Base-by-base conservation (phyloP, 2,113 vertebrate genomes). In the Apus apus region DNA sequence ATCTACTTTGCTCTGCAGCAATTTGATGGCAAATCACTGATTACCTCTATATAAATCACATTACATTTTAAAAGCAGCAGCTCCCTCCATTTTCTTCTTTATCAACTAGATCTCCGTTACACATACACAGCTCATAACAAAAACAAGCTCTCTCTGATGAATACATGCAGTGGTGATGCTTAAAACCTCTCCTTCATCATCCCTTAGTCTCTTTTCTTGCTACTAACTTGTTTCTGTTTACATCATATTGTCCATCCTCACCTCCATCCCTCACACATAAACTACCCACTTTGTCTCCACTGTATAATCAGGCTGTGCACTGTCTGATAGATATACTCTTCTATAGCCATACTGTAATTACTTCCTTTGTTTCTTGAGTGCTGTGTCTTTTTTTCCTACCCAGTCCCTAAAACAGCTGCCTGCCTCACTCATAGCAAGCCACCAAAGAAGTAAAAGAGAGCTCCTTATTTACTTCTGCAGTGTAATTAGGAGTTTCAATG, bases 291-390 rank as follows among this genome's bases (percentile, higher is more conserved):
- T 75, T 75, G 67, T 91, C 72, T 74, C 72, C 46, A 36, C 7
- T 6, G 22, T 82, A 32, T 30, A 85, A 90, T 57, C 60, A 78
- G 8, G 15, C 16, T n/a, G 51, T 70, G 81, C 77, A 62, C 89
- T 30, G 3, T 40, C 17, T 85, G 82, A 84, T 29, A 61, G 2
- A 86, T 17, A 18, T 9, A 57, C 36, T 89, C 34, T 90, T 92
- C 51, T 48, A 51, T 73, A 62, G 61, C 38, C n/a, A 70, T 30
- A n/a, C 11, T 50, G 7, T 43, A 95, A 93, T 74, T 54, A 19
- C 30, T 50, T 79, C 20, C 30, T 94, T 94, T 94, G 50, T 94
- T 94, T 94, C 45, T 90, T 88, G 57, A 78, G 64, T 89, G 46
- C 17, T 62, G 9, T 51, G 12, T 72, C 19, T 75, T 57, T 74